phyloP scores from a whole-genome alignment of 1,140 invertebrate genomes.

The Drosophila melanica region DNA sequence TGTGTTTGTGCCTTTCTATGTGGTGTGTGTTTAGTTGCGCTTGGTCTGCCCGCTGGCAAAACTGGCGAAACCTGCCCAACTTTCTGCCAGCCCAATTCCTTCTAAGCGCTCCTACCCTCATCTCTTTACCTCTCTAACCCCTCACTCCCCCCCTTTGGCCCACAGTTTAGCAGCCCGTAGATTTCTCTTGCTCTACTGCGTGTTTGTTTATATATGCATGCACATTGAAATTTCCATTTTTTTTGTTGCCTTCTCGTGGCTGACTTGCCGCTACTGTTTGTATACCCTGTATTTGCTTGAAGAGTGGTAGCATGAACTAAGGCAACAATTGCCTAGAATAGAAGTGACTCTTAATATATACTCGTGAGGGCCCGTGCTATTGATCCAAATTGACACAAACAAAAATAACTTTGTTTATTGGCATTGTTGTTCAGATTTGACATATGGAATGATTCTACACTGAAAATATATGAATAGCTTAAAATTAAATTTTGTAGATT shows the following conservation, averaged over 20 bases:
- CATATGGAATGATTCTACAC: too few species aligned
- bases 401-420: too few species aligned
- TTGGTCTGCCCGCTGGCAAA: conserved; percentile 60
- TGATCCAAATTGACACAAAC: too few species aligned
- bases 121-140: neutral
- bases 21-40: conserved; percentile 57
- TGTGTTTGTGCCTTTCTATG: conserved; percentile 32
- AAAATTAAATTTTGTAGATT: too few species aligned
- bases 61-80: conserved; percentile 41
- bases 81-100: conserved; percentile 18
- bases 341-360: too few species aligned
- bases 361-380: too few species aligned
- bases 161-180: conserved; percentile 35
- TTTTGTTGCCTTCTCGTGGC: conserved; percentile 33
- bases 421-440: too few species aligned
- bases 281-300: conserved; percentile 13
- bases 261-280: conserved; percentile 28
- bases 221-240: conserved; percentile 79
- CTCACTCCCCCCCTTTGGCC: neutral
- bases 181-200: conserved; percentile 54
- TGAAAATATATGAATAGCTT: too few species aligned
- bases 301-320: neutral
- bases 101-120: neutral
- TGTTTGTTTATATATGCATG: conserved; percentile 77
- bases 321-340: neutral